phyloP scores from a whole-genome alignment of 2,888 invertebrate species.

The Empis livida region DNA sequence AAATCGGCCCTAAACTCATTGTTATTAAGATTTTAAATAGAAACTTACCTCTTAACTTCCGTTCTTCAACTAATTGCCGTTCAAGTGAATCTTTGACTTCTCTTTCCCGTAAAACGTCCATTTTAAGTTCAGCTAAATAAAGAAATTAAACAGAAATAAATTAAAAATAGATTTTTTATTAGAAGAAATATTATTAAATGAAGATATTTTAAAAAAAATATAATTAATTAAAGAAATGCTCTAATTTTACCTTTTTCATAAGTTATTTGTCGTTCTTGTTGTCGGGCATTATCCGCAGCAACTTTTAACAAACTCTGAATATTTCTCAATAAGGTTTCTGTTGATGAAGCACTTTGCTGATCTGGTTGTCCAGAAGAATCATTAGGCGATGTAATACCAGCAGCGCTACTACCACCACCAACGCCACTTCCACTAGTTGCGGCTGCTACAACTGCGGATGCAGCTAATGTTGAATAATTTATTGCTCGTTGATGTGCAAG shows the following conservation, averaged over 20 bases:
- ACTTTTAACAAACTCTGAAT: constrained; percentile 93
- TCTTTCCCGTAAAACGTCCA: constrained; percentile 85
- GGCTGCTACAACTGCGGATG: constrained; percentile 42
- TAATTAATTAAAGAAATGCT: background rate
- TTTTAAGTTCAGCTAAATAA: constrained; percentile 81
- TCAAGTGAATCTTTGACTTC: constrained; percentile 90
- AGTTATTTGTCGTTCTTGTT: constrained; percentile 90
- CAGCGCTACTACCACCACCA: constrained; percentile 26
- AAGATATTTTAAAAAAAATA: background rate
- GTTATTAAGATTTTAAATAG: too few relatives aligned
- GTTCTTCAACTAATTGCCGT: constrained; percentile 85
- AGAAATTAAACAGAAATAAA: constrained; percentile 4
- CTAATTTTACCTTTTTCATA: constrained; percentile 80
- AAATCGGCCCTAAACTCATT: too few relatives aligned
- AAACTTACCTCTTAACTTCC: constrained; percentile 84
- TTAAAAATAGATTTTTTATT: too few relatives aligned
- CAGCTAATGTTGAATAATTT: constrained; percentile 66
- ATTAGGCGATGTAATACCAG: constrained; percentile 22
- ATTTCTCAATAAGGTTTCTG: constrained; percentile 86
- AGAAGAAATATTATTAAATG: background rate
- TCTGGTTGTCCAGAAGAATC: constrained; percentile 36
- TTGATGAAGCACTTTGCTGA: constrained; percentile 54
- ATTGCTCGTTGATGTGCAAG: constrained; percentile 49
- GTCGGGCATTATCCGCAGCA: constrained; percentile 93
- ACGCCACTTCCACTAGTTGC: constrained; percentile 19